phyloP scores from a whole-genome alignment of 92 coral and sea anemone genomes.

The Phenganax marumi region DNA sequence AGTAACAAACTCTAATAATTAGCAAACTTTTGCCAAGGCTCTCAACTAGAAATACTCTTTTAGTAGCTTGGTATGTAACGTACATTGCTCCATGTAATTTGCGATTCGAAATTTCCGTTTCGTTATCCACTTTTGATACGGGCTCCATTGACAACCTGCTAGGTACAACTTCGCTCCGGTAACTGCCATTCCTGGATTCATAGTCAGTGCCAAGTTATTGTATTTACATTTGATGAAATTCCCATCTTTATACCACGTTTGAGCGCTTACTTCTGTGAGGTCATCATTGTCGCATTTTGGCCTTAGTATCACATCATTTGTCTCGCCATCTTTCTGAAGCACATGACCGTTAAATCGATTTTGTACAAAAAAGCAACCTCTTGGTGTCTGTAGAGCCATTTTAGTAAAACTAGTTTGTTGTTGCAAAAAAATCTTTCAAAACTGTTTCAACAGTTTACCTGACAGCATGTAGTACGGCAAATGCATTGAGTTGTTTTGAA shows the following conservation, averaged over 20 bases:
- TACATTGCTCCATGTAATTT: conserved; percentile 45
- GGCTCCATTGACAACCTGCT: conserved; percentile 36
- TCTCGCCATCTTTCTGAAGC: conserved; percentile 32
- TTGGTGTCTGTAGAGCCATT: conserved; percentile 39
- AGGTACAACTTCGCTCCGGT: conserved; percentile 28
- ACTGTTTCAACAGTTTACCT: not conserved
- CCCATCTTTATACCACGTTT: conserved; percentile 36
- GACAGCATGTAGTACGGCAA: not conserved
- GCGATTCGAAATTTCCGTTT: conserved; percentile 25
- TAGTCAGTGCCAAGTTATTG: conserved; percentile 29
- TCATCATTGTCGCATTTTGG: conserved; percentile 16
- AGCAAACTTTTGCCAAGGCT: too few species aligned
- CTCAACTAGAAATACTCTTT: not conserved
- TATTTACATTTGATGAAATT: conserved; percentile 35
- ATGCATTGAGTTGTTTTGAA: not conserved
- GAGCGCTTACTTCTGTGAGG: not conserved
- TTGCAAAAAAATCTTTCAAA: not conserved
- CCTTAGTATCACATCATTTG: conserved; percentile 14
- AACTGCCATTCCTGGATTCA: conserved; percentile 39
- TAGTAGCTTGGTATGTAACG: not conserved
- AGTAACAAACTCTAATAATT: too few species aligned
- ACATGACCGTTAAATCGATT: conserved; percentile 30
- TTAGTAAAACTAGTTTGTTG: not conserved
- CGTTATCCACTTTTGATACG: conserved; percentile 44
- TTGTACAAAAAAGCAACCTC: conserved; percentile 21